phyloP scores from a whole-genome alignment of 2,888 invertebrate species.

The Idaea dimidiata region DNA sequence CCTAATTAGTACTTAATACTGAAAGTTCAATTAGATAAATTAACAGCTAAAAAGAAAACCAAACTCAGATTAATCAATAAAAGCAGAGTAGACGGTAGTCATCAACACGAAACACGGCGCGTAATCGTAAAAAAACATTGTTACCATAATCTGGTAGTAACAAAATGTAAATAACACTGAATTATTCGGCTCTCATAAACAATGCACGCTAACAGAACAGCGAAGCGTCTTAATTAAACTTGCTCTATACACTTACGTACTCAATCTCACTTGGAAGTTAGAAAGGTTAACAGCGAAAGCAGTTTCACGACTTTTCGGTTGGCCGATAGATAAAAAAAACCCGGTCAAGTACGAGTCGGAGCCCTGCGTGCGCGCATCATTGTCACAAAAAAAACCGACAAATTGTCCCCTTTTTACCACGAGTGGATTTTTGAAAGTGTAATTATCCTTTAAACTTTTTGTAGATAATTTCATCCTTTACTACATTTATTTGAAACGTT shows the following conservation, averaged over 20 bases:
- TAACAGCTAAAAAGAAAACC: no score
- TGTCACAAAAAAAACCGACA: no score
- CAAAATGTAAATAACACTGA: constrained; percentile 52
- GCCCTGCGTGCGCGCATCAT: no score
- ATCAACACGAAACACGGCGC: neutral
- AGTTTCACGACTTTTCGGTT: constrained; percentile 1
- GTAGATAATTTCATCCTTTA: no score
- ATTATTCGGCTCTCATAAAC: constrained; percentile 67
- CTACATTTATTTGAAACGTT: no score
- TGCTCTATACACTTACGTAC: constrained; percentile 75
- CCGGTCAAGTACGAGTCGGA: no score
- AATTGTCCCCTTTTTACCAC: no score
- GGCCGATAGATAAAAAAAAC: neutral
- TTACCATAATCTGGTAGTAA: constrained; percentile 31
- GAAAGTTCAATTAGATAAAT: no score
- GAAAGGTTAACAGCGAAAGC: constrained; percentile 27
- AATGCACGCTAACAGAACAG: constrained; percentile 68
- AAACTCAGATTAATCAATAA: neutral
- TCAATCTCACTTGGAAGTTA: constrained; percentile 77
- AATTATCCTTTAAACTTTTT: no score
- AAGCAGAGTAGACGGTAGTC: neutral
- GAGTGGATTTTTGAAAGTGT: no score
- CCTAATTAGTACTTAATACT: no score
- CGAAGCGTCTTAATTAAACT: constrained; percentile 70
- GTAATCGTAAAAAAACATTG: constrained; percentile 13